Base-by-base conservation (phyloP, 2,113 vertebrate species). In the Tupaia tana region DNA sequence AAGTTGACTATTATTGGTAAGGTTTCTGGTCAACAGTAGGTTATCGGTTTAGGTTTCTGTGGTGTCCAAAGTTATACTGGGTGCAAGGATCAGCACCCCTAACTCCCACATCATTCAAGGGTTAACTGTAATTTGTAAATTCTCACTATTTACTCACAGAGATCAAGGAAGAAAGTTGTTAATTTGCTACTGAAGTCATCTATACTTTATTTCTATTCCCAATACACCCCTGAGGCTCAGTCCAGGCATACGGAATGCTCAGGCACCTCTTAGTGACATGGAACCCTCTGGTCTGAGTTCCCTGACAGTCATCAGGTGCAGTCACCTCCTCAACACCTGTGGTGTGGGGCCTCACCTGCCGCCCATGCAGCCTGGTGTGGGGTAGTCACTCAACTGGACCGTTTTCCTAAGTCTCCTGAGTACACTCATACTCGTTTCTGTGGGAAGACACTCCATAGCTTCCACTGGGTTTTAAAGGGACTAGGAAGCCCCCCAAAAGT, bases 131-230 rank as follows among this genome's bases (percentile, higher is more conserved):
- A 91, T 73, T 81, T 64, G 1, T 56, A 91, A 70, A 74, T 79
- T 80, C 24, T 89, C 77, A 77, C 9, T 75, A 83, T 22, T 95
- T 34, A 87, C 1, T 58, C n/a, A 70, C 2, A 79, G 11, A 95
- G 64, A 79, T 79, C 52, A 54, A 90, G 22, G 90, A 93, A 89
- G 58, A 81, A 80, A 71, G 43, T 81, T 59, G 66, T 34, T 84
- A 93, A 67, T 80, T 73, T 90, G 13, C 52, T 81, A 80, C 70
- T 93, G 64, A 92, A 89, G 59, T 74, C 34, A 91, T 79, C 10
- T 70, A 71, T 78, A 61, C 12, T 78, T 95, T 89, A 90, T 89
- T 74, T 16, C 16, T 86, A 79, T 66, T 82, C 8, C 31, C 71
- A 79, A 63, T 29, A 94, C 14, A 92, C 11, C 85, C 8, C 20